These are phyloP conservation scores for Oncorhynchus keta DNA, from an alignment of 2,113 vertebrate genomes.

Conservation along the genomic window DNA sequence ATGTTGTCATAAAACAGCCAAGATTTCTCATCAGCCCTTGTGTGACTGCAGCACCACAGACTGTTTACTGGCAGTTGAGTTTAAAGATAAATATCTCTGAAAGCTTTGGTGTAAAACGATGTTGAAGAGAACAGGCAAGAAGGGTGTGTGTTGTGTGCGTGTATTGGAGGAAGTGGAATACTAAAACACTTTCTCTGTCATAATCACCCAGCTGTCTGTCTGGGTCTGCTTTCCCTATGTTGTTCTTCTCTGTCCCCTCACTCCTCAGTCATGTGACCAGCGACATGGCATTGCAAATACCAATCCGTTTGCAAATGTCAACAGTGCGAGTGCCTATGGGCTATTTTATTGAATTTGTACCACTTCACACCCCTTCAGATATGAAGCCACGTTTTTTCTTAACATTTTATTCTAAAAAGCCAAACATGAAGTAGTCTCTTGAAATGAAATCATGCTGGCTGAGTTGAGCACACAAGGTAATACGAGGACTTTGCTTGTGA, in stretches of 20 bases:
- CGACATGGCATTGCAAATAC: conserved; percentile 47
- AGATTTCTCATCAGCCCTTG: conserved; percentile 19
- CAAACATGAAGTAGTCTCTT: conserved; percentile 41
- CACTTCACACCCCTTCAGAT: conserved; percentile 46
- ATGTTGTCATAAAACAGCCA: conserved; percentile 39
- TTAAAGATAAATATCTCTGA: conserved; percentile 58
- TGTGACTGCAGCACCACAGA: conserved; percentile 42
- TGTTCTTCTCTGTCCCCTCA: conserved; percentile 51
- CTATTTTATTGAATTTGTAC: conserved; percentile 65
- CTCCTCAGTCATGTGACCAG: conserved; percentile 58
- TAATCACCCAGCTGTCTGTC: conserved; percentile 59
- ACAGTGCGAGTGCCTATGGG: conserved; percentile 61
- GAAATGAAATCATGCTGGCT: conserved; percentile 23
- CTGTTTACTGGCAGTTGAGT: conserved; percentile 46
- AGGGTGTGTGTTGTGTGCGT: conserved; percentile 37
- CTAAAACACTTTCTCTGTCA: conserved; percentile 66
- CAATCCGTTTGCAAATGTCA: conserved; percentile 52
- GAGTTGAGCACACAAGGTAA: conserved; percentile 26
- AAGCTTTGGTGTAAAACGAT: conserved; percentile 41
- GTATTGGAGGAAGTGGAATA: conserved; percentile 64
- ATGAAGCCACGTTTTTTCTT: conserved; percentile 51
- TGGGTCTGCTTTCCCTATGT: conserved; percentile 65
- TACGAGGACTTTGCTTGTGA: not conserved
- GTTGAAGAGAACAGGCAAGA: conserved; percentile 43
- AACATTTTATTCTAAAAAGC: conserved; percentile 55